Base-by-base conservation (phyloP, 1,140 invertebrate genomes). In the Magallana angulata region DNA sequence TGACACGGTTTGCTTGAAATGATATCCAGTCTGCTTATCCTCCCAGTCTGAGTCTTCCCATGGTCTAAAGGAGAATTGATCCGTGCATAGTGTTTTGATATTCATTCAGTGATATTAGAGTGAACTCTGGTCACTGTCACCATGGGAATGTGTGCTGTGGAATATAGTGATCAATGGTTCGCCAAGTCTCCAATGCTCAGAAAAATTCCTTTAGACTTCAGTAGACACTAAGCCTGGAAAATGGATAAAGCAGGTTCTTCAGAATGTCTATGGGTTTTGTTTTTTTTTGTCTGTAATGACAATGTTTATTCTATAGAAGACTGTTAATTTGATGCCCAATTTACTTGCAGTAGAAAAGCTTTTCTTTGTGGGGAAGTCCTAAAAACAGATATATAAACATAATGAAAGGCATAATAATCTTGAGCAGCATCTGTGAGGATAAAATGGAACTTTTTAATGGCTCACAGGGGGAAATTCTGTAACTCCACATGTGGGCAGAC, bases 281-380 rank as follows among this genome's bases (percentile, higher is more conserved):
- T 48, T 48, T 48, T 48, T 76, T 76, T 30, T 76, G 30, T 76
- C 68, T 76, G 68, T 7, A 11, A 30, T 36, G 11, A 12, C 12
- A 11, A 30, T 76, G 68, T 30, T 76, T 30, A 76, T 76, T 76
- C 36, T 76, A 18, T 24, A 76, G 68, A 76, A 76, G 68, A 76
- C 68, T 76, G 68, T 76, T 76, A 76, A 76, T 76, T 76, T 76
- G 68, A 76, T 11, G 68, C 68, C 24, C 68, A 76, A 76, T 76
- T 76, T 30, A 30, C 60, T 62, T n/a, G 14, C 60, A 62, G 60
- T 11, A 62, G n/a, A 62, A 30, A 24, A 76, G 24, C 68, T 76
- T 30, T 36, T 76, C 68, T 76, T 12, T 76, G 68, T 76, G 68
- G 8, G 24, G 68, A 76, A 30, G 68, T 76, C 68, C 68, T 76